Evolutionary conservation across 2,888 invertebrate genomes (phyloP), one percentile per base, ranked within the genome.

Genomic region (Helleia helle): DNA sequence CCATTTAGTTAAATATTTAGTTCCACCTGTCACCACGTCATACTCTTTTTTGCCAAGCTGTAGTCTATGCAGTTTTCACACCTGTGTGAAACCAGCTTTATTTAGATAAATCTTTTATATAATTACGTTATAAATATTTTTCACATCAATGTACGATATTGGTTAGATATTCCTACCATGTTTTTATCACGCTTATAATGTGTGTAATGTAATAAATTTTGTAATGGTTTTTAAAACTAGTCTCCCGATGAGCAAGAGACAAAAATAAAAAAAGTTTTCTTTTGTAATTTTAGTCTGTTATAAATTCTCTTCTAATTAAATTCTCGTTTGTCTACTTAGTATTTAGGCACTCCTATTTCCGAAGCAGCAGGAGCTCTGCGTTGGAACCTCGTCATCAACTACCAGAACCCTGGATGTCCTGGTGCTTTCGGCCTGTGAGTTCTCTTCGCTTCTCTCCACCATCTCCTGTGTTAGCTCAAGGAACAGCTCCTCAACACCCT

Each of bases 401-500:
- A 85, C 73, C 3, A 84, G 55, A 2, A 83, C 73, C 43, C 77
- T 62, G 1, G 73, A 71, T 9, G 70, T 59, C 40, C 69, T 55
- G 42, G 54, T 62, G 0, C 56, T 63, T 34, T 71, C 65, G 3
- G 60, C 56, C 41, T 67, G 65, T 2, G 65, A 44, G 18, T 62
- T 70, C 14, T 65, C 64, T 34, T 80, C 73, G 37, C 58, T 59
- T 36, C 63, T 65, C 15, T 73, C 70, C 15, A 94, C 88, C 91
- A 95, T 93, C 55, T 90, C 88, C 60, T 89, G 88, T 25, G 94
- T 93, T 44, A 98, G 76, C 50, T 93, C 91, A 36, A 96, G 71
- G 69, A 97, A 97, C 63, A 97, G 86, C 46, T 97, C 96, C 65
- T 96, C 95, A 3, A 97, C 93, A 18, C 96, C 96, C 69, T 92